Percentiles rank a stretch among this genome's conserved stretches.
These are phyloP conservation scores for Athalia cordata DNA, from an alignment of 2,888 invertebrate genomes.

Conservation along the genomic window DNA sequence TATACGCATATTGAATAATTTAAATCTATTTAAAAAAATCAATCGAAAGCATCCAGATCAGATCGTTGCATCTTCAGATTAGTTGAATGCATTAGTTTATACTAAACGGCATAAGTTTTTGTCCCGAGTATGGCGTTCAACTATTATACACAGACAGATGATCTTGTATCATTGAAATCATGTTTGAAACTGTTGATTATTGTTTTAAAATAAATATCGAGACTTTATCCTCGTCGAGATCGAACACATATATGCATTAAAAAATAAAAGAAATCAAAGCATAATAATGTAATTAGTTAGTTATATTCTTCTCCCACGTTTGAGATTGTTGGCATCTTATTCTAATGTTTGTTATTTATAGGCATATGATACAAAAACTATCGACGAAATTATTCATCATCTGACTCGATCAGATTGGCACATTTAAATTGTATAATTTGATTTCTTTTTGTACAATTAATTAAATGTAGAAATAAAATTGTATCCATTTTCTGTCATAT, in stretches of 20 bases:
- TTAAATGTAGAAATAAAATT: no score
- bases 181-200: slow-evolving; percentile 20
- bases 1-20: background rate
- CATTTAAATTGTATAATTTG: no score
- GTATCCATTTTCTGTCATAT: no score
- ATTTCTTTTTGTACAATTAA: no score
- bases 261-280: background rate
- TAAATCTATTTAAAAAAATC: slow-evolving; percentile 3
- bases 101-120: background rate
- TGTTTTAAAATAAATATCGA: background rate
- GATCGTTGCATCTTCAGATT: slow-evolving; percentile 13
- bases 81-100: slow-evolving; percentile 22
- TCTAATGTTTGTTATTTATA: slow-evolving; percentile 13
- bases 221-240: background rate
- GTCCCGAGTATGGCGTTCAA: background rate
- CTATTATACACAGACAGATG: slow-evolving; percentile 19
- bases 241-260: background rate
- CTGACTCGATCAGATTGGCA: no score
- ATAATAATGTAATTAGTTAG: slow-evolving; percentile 7
- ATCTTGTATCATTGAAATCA: background rate
- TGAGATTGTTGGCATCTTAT: slow-evolving; percentile 11
- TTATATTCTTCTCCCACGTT: slow-evolving; percentile 14
- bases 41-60: slow-evolving; percentile 4
- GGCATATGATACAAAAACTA: no score
- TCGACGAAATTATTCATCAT: no score